Percentiles rank a stretch among this genome's conserved stretches.
Conservation (phyloP, 2,888 invertebrate species). For the Koerneria pararmatus region DNA sequence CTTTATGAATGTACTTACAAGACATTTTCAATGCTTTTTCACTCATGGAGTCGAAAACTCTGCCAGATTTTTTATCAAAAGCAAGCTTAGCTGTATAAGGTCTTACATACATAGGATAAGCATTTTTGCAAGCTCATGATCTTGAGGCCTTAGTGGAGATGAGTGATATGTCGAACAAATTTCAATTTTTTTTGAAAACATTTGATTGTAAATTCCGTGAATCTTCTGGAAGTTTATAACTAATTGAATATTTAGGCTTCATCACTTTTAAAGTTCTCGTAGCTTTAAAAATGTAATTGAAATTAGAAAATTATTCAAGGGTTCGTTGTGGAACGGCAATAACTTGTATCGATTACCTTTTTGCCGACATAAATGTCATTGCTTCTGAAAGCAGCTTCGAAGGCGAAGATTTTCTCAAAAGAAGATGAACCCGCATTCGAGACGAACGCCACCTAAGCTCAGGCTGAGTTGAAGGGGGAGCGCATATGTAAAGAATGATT, state of each 20-base stretch:
- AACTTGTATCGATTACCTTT: slow-evolving; percentile 16
- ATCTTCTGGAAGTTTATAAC: neutral
- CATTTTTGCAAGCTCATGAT: too few relatives aligned
- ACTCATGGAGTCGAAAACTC: too few relatives aligned
- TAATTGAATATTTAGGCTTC: neutral
- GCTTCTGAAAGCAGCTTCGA: slow-evolving; percentile 31
- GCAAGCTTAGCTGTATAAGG: too few relatives aligned
- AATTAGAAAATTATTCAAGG: neutral
- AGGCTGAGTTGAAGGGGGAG: too few relatives aligned
- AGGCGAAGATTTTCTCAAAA: slow-evolving; percentile 33
- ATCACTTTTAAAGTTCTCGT: neutral
- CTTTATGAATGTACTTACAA: too few relatives aligned
- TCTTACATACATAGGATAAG: too few relatives aligned
- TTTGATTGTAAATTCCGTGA: neutral
- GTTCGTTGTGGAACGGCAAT: neutral
- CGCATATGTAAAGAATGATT: too few relatives aligned
- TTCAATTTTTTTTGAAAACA: neutral
- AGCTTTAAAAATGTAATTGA: neutral
- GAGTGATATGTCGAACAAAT: too few relatives aligned
- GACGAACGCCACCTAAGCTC: slow-evolving; percentile 34
- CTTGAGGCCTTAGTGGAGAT: too few relatives aligned
- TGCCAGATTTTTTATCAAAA: too few relatives aligned
- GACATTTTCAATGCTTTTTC: too few relatives aligned
- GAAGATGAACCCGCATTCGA: slow-evolving; percentile 36
- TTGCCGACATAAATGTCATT: slow-evolving; percentile 29